phyloP scores from a whole-genome alignment of 1,140 invertebrate genomes.

The Eulimnadia texana region DNA sequence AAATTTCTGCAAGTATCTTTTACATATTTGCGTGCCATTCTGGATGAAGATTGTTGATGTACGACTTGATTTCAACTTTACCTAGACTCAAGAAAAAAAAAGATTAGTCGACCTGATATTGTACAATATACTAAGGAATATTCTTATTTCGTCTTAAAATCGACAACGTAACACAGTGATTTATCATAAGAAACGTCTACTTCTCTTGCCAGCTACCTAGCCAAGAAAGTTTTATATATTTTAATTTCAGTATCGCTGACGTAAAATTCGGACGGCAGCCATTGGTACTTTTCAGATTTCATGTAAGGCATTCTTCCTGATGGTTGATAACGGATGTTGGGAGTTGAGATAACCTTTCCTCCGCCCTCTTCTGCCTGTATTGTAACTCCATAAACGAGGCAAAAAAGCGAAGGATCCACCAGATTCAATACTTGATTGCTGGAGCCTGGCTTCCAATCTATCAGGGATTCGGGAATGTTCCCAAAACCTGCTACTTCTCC shows the following conservation, averaged over 20 bases:
- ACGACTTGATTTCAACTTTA: constrained; percentile 10
- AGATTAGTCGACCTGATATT: neutral
- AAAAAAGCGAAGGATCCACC: constrained; percentile 16
- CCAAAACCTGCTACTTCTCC: neutral
- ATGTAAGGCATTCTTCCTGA: neutral
- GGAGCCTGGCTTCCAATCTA: neutral
- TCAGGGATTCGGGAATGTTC: neutral
- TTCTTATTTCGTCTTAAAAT: too few relatives aligned
- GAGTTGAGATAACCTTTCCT: too few relatives aligned
- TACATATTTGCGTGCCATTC: too few relatives aligned
- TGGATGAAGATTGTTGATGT: constrained; percentile 18
- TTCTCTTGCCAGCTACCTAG: neutral
- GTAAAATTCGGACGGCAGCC: constrained; percentile 13
- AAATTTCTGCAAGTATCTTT: too few relatives aligned
- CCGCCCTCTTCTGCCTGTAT: neutral
- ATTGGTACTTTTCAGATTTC: constrained; percentile 2
- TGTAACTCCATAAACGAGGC: constrained; percentile 8
- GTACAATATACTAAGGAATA: too few relatives aligned
- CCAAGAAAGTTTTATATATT: neutral
- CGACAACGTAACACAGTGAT: too few relatives aligned
- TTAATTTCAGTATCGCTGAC: neutral
- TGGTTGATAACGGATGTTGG: neutral
- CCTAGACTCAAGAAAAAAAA: neutral
- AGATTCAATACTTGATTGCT: constrained; percentile 12
- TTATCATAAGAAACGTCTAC: neutral